phyloP scores from a whole-genome alignment of 2,797 vertebrate genomes.

The Urophycis tenuis region DNA sequence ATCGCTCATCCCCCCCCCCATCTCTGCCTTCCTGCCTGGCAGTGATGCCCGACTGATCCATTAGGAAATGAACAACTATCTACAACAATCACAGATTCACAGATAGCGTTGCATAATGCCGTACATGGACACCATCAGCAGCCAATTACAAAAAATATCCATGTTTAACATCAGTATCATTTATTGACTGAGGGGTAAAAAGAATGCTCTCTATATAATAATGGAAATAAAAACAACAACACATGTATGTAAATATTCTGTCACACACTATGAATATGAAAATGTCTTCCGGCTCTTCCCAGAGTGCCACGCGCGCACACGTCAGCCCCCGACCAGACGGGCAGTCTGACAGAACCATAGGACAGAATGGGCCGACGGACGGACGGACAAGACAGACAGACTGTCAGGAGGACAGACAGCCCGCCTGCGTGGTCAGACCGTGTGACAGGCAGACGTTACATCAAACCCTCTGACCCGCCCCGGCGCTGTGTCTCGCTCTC shows the following conservation, averaged over 20 bases:
- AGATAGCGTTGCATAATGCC: background rate
- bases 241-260: background rate
- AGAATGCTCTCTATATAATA: background rate
- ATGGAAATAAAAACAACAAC: background rate
- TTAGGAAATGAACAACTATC: background rate
- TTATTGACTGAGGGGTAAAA: background rate
- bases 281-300: background rate
- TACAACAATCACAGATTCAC: background rate
- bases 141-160: background rate
- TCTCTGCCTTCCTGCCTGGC: background rate
- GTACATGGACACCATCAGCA: background rate
- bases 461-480: background rate
- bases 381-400: background rate
- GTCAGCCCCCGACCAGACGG: background rate
- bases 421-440: background rate
- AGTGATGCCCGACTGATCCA: too few relatives aligned
- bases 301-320: background rate
- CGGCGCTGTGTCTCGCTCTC: background rate
- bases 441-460: background rate
- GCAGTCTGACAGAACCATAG: background rate
- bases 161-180: background rate
- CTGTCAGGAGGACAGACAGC: background rate
- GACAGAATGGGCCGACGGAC: too few relatives aligned
- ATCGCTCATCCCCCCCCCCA: slow-evolving; percentile 20
- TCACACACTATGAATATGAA: background rate